These are phyloP conservation scores for Sesamia inferens DNA, from an alignment of 2,888 invertebrate genomes.

Conservation along the genomic window DNA sequence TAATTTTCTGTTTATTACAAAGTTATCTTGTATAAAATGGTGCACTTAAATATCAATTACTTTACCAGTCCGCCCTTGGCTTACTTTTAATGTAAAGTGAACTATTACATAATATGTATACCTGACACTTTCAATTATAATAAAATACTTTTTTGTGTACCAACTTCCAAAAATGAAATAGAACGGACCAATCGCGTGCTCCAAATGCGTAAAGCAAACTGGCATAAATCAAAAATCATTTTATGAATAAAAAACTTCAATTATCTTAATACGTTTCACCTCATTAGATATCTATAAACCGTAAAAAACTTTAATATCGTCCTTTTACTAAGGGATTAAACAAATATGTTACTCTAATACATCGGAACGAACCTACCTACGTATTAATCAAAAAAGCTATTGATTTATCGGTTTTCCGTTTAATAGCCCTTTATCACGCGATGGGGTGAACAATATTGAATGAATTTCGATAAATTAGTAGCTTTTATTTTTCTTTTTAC, in stretches of 20 bases:
- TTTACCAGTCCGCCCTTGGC: constrained; percentile 30
- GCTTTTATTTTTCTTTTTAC: constrained; percentile 49
- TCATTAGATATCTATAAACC: constrained; percentile 69
- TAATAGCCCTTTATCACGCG: constrained; percentile 79
- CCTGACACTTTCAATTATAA: neutral
- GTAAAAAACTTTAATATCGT: constrained; percentile 58
- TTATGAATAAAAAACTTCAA: constrained; percentile 28
- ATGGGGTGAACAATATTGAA: constrained; percentile 67
- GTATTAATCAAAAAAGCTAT: constrained; percentile 77
- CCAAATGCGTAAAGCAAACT: constrained; percentile 31
- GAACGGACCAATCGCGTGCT: constrained; percentile 25
- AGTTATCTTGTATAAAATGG: constrained; percentile 11
- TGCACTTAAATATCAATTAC: constrained; percentile 17
- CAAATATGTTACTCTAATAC: constrained; percentile 82
- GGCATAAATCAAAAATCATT: constrained; percentile 27
- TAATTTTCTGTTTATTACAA: constrained; percentile 28
- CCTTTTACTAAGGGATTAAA: constrained; percentile 77
- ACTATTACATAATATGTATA: neutral
- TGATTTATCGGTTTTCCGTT: constrained; percentile 76
- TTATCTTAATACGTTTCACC: constrained; percentile 65
- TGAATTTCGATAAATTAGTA: constrained; percentile 62
- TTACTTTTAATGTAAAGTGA: constrained; percentile 11
- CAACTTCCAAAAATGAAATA: neutral
- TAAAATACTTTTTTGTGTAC: neutral
- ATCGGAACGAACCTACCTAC: constrained; percentile 52